Base-by-base conservation (phyloP, 1,140 invertebrate species). In the Sitophilus oryzae region DNA sequence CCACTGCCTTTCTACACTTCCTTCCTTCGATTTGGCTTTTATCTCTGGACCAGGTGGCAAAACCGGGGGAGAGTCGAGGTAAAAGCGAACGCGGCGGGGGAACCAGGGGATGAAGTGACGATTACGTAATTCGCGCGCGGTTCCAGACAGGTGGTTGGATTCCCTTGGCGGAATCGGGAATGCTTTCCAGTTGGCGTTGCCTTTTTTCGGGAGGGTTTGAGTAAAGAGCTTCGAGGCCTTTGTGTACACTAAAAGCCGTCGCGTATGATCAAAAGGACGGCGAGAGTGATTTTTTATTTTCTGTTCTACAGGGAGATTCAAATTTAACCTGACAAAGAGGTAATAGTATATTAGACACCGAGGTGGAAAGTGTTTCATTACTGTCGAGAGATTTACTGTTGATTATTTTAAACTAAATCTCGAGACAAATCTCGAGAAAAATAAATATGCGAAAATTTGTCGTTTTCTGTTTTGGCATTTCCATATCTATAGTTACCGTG, bases 91-190 rank as follows among this genome's bases (percentile, higher is more conserved):
- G 52, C 36, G 52, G 52, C 47, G 43, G 45, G 42, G 47, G 22
- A 38, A 10, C 14, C 41, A 38, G 52, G 45, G 44, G 42, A n/a
- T n/a, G n/a, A n/a, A n/a, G n/a, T n/a, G n/a, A 15, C 42, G 52
- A 54, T 54, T 54, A 54, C 47, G 45, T 54, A 47, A 54, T 54
- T 54, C 52, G 36, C 38, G 45, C 44, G 43, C 18, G 22, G 19
- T 36, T 21, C 19, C 23, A 20, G 52, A 18, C 52, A 54, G 52
- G 52, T 54, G 52, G 43, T 20, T 36, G 44, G 21, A 48, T 54
- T 54, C 52, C 52, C 52, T 30, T 30, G 11, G 25, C 25, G 25
- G 5, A 6, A 11, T 11, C 25, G 25, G 5, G 25, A 30, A 11
- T 5, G 25, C 25, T 30, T 30, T 30, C 11, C 25, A 11, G 25